Conservation (phyloP, 2,888 invertebrate genomes). For the Acanthoscelides obtectus region DNA sequence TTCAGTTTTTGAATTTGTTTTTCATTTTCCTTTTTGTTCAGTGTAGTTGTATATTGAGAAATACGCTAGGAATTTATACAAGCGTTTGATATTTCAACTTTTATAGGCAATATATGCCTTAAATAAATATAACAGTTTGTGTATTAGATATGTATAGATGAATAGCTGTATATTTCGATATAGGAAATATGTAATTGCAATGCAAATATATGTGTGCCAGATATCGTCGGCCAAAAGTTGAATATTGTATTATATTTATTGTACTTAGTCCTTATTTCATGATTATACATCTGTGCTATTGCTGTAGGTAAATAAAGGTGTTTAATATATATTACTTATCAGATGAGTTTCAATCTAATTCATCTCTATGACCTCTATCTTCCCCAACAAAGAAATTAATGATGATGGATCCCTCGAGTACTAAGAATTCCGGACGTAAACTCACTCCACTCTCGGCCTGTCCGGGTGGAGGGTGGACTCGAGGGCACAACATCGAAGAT, state of each 20-base stretch:
- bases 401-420: too few relatives aligned
- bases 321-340: neutral
- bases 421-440: too few relatives aligned
- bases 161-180: slow-evolving; percentile 31
- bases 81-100: neutral
- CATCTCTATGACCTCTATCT: too few relatives aligned
- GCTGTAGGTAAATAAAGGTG: slow-evolving; percentile 28
- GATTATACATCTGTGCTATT: slow-evolving; percentile 12
- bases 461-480: too few relatives aligned
- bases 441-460: too few relatives aligned
- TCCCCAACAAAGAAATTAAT: too few relatives aligned
- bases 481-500: too few relatives aligned
- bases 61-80: neutral
- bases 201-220: slow-evolving; percentile 44
- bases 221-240: slow-evolving; percentile 34
- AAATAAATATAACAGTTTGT: neutral
- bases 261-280: slow-evolving; percentile 31
- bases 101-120: neutral
- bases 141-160: neutral
- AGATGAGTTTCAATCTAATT: neutral
- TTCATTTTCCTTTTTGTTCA: neutral
- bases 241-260: slow-evolving; percentile 20
- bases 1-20: neutral
- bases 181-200: slow-evolving; percentile 45
- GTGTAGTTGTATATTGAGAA: neutral